Base-by-base conservation (phyloP, 2,888 invertebrate genomes). In the Oscheius onirici region DNA sequence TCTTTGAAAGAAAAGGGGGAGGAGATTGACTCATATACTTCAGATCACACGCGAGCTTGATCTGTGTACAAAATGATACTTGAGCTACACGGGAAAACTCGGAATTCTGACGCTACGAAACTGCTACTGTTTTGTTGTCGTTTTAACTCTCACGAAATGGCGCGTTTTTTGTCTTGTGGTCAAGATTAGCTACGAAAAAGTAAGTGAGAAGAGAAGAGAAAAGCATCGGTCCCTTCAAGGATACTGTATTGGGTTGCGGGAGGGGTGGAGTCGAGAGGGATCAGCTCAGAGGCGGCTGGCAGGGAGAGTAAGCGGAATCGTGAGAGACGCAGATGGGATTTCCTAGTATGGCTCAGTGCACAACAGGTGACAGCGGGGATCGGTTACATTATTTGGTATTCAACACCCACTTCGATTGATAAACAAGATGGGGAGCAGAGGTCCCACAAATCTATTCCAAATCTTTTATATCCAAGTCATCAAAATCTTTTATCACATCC, bases 371-470 rank as follows among this genome's bases (percentile, higher is more conserved):
- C 24, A 34, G 34, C 34, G 34, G 46, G 49, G 46, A 63, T 63
- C 63, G 34, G 63, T 63, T 63, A 49, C 63, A n/a, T 63, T 46
- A 63, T 63, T 63, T 63, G 63, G 63, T 63, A 63, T 63, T 63
- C 63, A 46, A 63, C 28, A 63, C 63, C 63, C n/a, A 24, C 54
- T 46, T 46, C 20, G 15, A 20, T 15, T 5, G 8, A 46, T 46
- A 46, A 46, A 46, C 46, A 46, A 5, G 20, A 13, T 15, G 46
- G 43, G n/a, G n/a, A n/a, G n/a, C n/a, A n/a, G n/a, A n/a, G n/a
- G n/a, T n/a, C n/a, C 34, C 34, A 34, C 34, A 34, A 34, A 34
- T 34, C 34, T 34, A 34, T 34, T 34, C 34, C 5, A 34, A 34
- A 6, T 34, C 34, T 0, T 34, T 34, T 34, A 34, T 34, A 34